A percentile compares a stretch with the other conserved stretches of the same genome.
These are phyloP conservation scores for Podarcis siculus DNA, from an alignment of 2,797 vertebrate species.

Conservation along the genomic window DNA sequence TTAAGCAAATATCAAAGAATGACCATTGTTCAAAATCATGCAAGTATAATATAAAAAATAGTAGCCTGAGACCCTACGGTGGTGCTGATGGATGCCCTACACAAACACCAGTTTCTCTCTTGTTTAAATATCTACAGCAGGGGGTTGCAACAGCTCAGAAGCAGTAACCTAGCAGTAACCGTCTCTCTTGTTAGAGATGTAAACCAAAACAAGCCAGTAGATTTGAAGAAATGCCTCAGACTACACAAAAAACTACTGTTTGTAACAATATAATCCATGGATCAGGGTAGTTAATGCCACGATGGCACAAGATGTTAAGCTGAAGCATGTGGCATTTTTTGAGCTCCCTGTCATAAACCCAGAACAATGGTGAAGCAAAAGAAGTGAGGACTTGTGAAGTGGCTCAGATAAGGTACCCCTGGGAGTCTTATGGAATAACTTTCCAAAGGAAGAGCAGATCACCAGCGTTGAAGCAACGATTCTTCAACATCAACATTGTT, in stretches of 20 bases:
- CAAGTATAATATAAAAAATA: constrained; percentile 39
- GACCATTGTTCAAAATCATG: constrained; percentile 37
- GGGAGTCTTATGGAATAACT: neutral
- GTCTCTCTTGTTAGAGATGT: neutral
- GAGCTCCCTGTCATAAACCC: neutral
- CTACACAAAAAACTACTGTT: neutral
- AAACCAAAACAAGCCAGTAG: neutral
- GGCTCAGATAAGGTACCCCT: neutral
- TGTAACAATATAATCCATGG: neutral
- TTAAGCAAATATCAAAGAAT: constrained; percentile 44
- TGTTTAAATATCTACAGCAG: neutral
- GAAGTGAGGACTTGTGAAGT: neutral
- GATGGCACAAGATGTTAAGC: neutral
- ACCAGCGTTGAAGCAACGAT: too few species aligned
- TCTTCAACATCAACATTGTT: too few species aligned
- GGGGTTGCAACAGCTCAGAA: neutral
- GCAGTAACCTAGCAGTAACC: neutral
- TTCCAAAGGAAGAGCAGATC: neutral
- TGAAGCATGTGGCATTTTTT: neutral
- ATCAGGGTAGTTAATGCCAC: neutral
- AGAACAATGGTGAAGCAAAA: neutral
- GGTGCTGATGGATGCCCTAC: neutral
- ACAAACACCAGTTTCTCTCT: neutral
- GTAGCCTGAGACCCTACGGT: neutral
- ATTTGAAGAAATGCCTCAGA: neutral